Conservation (phyloP, 2,113 vertebrate species). For the Rhinogobius similis region DNA sequence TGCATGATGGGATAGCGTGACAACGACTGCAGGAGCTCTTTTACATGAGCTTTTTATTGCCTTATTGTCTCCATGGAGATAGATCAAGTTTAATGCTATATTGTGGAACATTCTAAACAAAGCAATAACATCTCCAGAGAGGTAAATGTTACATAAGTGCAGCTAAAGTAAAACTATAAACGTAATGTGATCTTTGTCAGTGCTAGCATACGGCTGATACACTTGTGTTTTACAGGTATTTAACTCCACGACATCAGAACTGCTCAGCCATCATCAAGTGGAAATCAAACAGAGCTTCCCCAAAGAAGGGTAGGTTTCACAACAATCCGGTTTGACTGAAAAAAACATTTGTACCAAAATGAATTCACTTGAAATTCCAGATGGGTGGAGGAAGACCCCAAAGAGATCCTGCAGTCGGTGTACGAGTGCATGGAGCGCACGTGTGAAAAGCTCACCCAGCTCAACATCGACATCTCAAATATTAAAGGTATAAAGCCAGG, state of each 20-base stretch:
- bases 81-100: too few relatives aligned
- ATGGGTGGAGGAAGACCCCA: constrained; percentile 97
- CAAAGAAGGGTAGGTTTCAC: constrained; percentile 87
- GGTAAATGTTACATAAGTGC: too few relatives aligned
- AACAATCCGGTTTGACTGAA: not conserved
- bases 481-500: constrained; percentile 87
- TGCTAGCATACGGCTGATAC: not conserved
- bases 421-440: constrained; percentile 95
- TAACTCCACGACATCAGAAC: constrained; percentile 93
- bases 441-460: constrained; percentile 90
- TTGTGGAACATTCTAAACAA: too few relatives aligned
- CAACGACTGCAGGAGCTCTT: too few relatives aligned
- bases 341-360: too few relatives aligned
- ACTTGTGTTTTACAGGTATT: constrained; percentile 82
- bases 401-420: constrained; percentile 92
- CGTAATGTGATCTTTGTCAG: too few relatives aligned
- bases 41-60: too few relatives aligned
- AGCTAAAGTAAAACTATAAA: too few relatives aligned
- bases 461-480: constrained; percentile 89
- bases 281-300: constrained; percentile 96
- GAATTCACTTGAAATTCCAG: constrained; percentile 68
- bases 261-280: constrained; percentile 96
- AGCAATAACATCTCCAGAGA: too few relatives aligned
- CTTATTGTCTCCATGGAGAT: too few relatives aligned
- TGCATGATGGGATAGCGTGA: too few relatives aligned